Percentiles rank a stretch among this genome's conserved stretches.
Evolutionary conservation across 2,888 invertebrate species (phyloP).

Genomic region (Pecten maximus): DNA sequence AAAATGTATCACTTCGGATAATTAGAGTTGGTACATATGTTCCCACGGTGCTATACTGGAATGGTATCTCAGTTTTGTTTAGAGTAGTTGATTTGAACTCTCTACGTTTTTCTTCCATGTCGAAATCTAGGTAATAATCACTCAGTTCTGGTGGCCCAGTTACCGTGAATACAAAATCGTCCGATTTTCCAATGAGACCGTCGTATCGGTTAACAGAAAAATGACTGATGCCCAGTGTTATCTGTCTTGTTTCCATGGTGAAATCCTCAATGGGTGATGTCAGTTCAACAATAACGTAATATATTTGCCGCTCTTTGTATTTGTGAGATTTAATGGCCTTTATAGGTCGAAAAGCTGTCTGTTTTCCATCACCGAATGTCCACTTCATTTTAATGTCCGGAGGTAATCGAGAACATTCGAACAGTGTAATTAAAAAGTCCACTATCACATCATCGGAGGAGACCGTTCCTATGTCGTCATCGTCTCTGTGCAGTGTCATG

Average conservation of each 20-base stretch:
- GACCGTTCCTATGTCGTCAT: background rate
- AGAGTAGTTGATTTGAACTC: background rate
- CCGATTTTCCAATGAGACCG: background rate
- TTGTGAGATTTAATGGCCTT: slow-evolving; percentile 15
- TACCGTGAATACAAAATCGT: slow-evolving; percentile 40
- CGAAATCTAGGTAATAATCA: slow-evolving; percentile 38
- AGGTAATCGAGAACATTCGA: slow-evolving; percentile 46
- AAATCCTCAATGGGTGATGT: background rate
- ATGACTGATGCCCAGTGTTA: background rate
- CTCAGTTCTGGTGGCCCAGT: background rate
- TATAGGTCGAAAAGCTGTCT: background rate
- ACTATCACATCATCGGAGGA: slow-evolving; percentile 22
- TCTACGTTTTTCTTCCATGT: background rate
- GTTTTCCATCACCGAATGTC: slow-evolving; percentile 50
- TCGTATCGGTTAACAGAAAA: background rate
- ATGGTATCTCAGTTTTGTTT: background rate
- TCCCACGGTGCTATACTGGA: slow-evolving; percentile 37
- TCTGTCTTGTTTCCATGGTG: background rate
- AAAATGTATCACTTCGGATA: slow-evolving; percentile 41
- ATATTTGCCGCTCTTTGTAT: background rate
- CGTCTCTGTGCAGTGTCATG: slow-evolving; percentile 36
- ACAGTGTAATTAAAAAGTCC: slow-evolving; percentile 43
- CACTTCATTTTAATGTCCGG: slow-evolving; percentile 44
- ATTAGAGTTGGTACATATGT: slow-evolving; percentile 40
- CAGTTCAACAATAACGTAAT: background rate